A percentile compares a stretch with the other conserved stretches of the same genome.
phyloP scores from a whole-genome alignment of 2,113 vertebrate genomes.

The Puma concolor region DNA sequence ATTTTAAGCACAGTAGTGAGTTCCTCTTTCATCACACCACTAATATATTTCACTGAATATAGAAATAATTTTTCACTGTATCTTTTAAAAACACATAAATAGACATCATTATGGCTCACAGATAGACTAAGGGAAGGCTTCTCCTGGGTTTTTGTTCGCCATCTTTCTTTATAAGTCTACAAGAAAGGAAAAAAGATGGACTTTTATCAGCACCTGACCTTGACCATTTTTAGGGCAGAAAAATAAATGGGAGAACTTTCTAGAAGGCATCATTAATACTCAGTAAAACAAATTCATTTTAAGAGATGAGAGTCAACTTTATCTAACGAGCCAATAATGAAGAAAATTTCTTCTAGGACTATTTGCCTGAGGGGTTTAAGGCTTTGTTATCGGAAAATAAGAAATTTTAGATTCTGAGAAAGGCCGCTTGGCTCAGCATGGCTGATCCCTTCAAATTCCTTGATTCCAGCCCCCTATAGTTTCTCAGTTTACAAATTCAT shows the following conservation, averaged over 20 bases:
- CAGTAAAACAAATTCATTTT: constrained; percentile 64
- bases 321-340: constrained; percentile 73
- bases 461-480: constrained; percentile 59
- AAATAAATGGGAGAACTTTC: neutral
- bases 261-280: constrained; percentile 40
- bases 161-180: constrained; percentile 12
- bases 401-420: constrained; percentile 74
- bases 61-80: constrained; percentile 44
- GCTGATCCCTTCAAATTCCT: constrained; percentile 61
- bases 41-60: constrained; percentile 59
- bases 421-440: constrained; percentile 50
- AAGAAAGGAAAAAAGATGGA: neutral
- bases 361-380: constrained; percentile 66
- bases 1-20: constrained; percentile 40
- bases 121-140: neutral
- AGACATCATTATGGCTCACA: constrained; percentile 39
- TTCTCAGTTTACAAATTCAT: constrained; percentile 67
- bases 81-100: constrained; percentile 57
- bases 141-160: neutral
- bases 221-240: neutral
- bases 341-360: constrained; percentile 32
- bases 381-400: constrained; percentile 77
- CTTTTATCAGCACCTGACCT: constrained; percentile 22
- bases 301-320: constrained; percentile 68
- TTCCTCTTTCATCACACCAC: constrained; percentile 25